Evolutionary conservation across 1,140 invertebrate species (phyloP).

Genomic region (Cardiocondyla obscurior): DNA sequence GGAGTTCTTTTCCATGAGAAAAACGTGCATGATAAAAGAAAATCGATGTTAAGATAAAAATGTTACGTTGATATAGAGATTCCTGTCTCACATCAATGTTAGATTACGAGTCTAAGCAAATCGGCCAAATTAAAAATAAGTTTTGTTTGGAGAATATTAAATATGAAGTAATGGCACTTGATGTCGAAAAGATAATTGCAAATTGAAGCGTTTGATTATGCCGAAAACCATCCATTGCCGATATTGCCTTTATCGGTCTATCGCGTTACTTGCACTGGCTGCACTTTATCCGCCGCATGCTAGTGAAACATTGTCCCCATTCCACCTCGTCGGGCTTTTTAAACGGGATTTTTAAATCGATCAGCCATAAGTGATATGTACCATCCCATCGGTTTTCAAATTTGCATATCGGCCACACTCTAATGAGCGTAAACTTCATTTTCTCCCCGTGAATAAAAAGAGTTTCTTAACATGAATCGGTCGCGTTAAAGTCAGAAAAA

Average conservation of each 20-base stretch:
- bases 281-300: conserved; percentile 47
- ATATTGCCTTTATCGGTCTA: conserved; percentile 52
- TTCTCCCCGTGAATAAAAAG: not conserved
- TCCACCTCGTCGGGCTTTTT: conserved; percentile 34
- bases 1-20: not conserved
- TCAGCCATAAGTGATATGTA: conserved; percentile 41
- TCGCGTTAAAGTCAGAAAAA: not conserved
- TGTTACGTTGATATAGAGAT: not conserved
- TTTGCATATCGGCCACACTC: conserved; percentile 5
- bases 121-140: not conserved
- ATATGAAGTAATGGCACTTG: not conserved
- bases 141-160: not conserved
- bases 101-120: not conserved
- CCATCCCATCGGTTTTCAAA: conserved; percentile 21
- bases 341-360: conserved; percentile 49
- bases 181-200: not conserved
- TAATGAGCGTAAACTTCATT: conserved; percentile 1
- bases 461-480: not conserved
- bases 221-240: conserved; percentile 19
- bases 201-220: conserved; percentile 48
- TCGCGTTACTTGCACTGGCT: conserved; percentile 44
- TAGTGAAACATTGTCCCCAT: conserved; percentile 47
- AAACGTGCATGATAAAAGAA: not conserved
- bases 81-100: not conserved
- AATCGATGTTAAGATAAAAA: conserved; percentile 7